Base-by-base conservation (phyloP, 2,888 invertebrate genomes). In the Taphrorychus bicolor region DNA sequence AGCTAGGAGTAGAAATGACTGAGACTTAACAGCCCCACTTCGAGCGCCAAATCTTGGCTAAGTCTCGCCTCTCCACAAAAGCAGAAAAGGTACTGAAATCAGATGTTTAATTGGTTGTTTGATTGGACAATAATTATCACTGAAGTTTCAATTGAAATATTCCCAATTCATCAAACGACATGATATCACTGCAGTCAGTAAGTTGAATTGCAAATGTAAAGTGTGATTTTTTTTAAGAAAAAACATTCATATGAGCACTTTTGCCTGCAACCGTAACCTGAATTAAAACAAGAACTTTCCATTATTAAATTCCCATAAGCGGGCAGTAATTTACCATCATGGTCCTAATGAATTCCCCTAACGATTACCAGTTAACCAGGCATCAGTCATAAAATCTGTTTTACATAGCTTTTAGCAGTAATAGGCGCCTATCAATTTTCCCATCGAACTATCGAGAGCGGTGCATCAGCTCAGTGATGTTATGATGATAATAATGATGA, bases 351-450 rank as follows among this genome's bases (percentile, higher is more conserved):
- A 11, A 32, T 32, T 32, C 16, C 45, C 16, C 17, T 45, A 45
- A 45, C 45, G 45, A 45, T 45, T 32, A 11, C 32, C 1, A 32
- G 32, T 11, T 3, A 32, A 32, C 32, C 32, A 32, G 32, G 11
- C 41, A 21, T 32, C 32, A 1, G 32, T 32, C 32, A 32, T 7
- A 45, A 45, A 45, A 17, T 51, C 40, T 49, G 22, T 60, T 60
- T 60, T 59, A 59, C 59, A 51, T 59, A 24, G 49, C 51, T 56
- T 56, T 56, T 51, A 59, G 51, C 51, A 59, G 24, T 60, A 40
- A 54, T 54, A 63, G 56, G 40, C 56, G 62, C 64, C 64, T 58
- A 64, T 64, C 52, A 64, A 64, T 64, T 51, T 64, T 58, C 57
- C 57, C 63, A 63, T 63, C 57, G 63, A 57, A 52, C 57, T 64